Evolutionary conservation across 2,888 invertebrate genomes (phyloP), one percentile per base, ranked within the genome.

Genomic region (Pogonocherus hispidulus): DNA sequence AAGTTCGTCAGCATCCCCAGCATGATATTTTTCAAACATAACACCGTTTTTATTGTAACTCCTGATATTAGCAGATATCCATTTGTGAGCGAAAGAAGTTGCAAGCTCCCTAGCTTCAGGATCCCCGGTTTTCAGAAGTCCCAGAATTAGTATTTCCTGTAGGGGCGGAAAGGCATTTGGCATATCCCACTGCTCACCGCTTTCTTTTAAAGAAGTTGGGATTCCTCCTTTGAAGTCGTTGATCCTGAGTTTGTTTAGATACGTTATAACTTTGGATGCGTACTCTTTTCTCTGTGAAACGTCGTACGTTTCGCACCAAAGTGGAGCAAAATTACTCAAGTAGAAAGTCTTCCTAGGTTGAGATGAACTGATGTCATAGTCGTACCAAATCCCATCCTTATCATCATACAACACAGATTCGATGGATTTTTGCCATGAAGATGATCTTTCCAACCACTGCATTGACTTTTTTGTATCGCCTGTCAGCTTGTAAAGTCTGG

Each of bases 111-210:
- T 6, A 11, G 55, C 55, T 11, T 11, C 18, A 5, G 16, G 2
- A 3, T 37, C 2, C 1, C 55, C 55, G 3, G 37, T 55, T 8
- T 20, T 19, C 1, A 11, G 9, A 6, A 55, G 35, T 18, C 55
- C 55, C 5, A n/a, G 6, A 1, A 95, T 89, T 0, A 93, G 86
- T 54, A 94, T 89, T 77, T 92, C 91, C 71, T 94, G 92, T 37
- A 93, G 87, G 3, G 95, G 95, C 0, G 95, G 92, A 95, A 95
- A 96, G 0, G 93, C 93, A 81, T 95, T 95, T 0, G 94, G 93
- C 78, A 90, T 91, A 82, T 94, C 94, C 94, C 94, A 93, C 81
- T 94, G 92, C 82, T 93, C 91, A 0, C 91, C 91, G 6, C 90
- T 90, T 22, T 87, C 84, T 73, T 67, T 85, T 37, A 55, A 6